A percentile compares a stretch with the other conserved stretches of the same genome.
phyloP scores from a whole-genome alignment of 2,113 vertebrate genomes.

The Promerops cafer region DNA sequence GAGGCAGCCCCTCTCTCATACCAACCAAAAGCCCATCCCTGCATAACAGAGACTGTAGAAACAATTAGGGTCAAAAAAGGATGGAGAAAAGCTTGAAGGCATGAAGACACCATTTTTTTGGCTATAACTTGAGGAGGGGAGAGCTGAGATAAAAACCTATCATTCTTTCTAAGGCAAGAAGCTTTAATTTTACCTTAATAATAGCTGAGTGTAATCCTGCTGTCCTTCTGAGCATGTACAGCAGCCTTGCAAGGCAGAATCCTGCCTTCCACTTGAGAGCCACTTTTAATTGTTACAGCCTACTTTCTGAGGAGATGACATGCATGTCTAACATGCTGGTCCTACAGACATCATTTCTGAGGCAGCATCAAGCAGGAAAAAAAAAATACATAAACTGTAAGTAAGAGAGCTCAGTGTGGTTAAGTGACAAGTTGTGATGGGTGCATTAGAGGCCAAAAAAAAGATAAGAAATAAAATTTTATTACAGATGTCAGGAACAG shows the following conservation, averaged over 20 bases:
- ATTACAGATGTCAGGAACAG: background rate
- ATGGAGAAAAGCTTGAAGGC: background rate
- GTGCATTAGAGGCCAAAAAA: background rate
- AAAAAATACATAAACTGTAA: background rate
- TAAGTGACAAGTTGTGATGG: background rate
- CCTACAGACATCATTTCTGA: background rate
- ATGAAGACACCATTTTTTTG: background rate
- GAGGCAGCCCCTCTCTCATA: background rate
- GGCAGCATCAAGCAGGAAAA: background rate
- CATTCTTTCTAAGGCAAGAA: background rate
- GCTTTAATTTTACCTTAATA: background rate
- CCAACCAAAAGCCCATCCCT: background rate
- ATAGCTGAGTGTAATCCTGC: background rate
- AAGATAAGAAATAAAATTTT: background rate
- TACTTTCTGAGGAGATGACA: background rate
- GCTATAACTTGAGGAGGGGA: background rate
- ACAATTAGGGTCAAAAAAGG: background rate
- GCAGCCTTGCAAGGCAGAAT: background rate
- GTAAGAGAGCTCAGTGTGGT: background rate
- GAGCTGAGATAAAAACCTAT: background rate
- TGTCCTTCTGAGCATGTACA: background rate
- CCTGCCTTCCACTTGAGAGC: background rate
- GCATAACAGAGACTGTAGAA: background rate
- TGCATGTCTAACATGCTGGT: background rate
- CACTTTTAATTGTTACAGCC: background rate